A percentile compares a stretch with the other conserved stretches of the same genome.
Conservation (phyloP, 1,140 invertebrate species). For the Hetaerina americana region DNA sequence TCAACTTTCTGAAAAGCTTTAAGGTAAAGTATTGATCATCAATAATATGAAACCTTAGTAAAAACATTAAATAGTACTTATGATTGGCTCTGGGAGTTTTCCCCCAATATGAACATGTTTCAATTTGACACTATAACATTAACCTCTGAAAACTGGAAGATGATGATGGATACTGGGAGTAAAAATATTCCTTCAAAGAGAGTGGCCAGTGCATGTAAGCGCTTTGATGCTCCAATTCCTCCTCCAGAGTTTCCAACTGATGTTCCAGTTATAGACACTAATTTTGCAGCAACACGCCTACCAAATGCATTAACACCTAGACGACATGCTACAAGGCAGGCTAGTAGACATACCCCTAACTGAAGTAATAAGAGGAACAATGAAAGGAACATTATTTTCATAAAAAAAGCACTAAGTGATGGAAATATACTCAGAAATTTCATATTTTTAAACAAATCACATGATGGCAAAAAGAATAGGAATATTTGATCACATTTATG, state of each 20-base stretch:
- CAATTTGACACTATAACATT: no score
- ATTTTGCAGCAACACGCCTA: conserved; percentile 4
- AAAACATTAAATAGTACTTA: no score
- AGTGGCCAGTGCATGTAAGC: conserved; percentile 6
- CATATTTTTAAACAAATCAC: no score
- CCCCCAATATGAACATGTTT: no score
- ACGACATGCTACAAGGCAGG: neutral
- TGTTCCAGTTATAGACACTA: neutral
- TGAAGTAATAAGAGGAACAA: neutral
- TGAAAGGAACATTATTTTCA: no score
- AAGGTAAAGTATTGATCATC: no score
- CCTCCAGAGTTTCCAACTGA: neutral
- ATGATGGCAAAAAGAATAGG: no score
- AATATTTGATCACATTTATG: no score
- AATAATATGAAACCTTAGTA: no score
- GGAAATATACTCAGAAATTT: no score
- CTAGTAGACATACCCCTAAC: conserved; percentile 10
- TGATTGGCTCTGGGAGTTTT: no score
- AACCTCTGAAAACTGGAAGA: conserved; percentile 5
- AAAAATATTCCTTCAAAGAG: conserved; percentile 9
- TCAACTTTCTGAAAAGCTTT: neutral
- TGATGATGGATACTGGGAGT: conserved; percentile 6
- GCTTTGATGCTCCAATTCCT: conserved; percentile 8
- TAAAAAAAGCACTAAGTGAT: no score
- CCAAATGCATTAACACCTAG: conserved; percentile 8